Conservation (phyloP, 2,113 vertebrate species). For the Siniperca chuatsi region DNA sequence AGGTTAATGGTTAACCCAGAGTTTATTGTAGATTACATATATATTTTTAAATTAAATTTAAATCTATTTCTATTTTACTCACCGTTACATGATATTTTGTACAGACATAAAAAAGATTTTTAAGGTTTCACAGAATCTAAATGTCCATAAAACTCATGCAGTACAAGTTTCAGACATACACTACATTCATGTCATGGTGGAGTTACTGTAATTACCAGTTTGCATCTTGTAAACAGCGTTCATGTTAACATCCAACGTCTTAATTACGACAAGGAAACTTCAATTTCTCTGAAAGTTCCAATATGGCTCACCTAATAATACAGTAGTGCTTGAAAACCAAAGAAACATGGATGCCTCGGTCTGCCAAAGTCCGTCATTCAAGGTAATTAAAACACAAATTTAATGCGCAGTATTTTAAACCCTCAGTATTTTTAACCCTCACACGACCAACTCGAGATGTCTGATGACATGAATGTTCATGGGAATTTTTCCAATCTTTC, state of each 20-base stretch:
- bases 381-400: slow-evolving; percentile 10
- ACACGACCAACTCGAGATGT: not conserved
- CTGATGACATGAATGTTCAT: not conserved
- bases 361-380: not conserved
- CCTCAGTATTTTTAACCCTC: not conserved
- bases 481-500: not conserved
- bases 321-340: slow-evolving; percentile 10
- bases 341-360: slow-evolving; percentile 10
- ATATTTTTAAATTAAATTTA: not conserved
- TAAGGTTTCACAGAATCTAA: not conserved
- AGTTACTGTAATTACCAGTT: slow-evolving; percentile 27
- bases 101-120: not conserved
- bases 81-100: not conserved
- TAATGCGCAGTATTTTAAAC: not conserved
- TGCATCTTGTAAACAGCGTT: slow-evolving; percentile 18
- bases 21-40: not conserved
- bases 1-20: not conserved
- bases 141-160: not conserved
- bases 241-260: slow-evolving; percentile 21
- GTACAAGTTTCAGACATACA: not conserved
- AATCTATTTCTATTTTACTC: not conserved
- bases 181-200: slow-evolving; percentile 26
- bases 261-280: slow-evolving; percentile 14
- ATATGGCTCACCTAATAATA: slow-evolving; percentile 2
- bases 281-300: not conserved